Percentiles rank a stretch among this genome's conserved stretches.
Evolutionary conservation across 2,113 vertebrate genomes (phyloP).

Genomic region (Salminus brasiliensis): DNA sequence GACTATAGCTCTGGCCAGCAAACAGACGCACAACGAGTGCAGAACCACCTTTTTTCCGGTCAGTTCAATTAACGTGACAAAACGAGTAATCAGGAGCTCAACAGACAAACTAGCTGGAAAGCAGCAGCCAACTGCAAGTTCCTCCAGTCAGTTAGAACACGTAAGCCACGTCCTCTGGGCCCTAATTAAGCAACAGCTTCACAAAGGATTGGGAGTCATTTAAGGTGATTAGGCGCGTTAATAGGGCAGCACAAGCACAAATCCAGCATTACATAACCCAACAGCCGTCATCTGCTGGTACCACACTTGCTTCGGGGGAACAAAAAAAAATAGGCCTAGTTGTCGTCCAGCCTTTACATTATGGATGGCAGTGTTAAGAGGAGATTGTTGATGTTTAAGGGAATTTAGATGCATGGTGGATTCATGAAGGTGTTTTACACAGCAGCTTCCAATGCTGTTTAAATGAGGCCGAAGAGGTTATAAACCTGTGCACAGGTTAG

Average conservation of each 20-base stretch:
- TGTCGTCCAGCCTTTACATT: background rate
- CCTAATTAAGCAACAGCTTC: slow-evolving; percentile 21
- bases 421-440: background rate
- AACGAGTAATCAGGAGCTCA: background rate
- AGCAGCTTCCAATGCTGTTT: too few relatives aligned
- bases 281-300: slow-evolving; percentile 8
- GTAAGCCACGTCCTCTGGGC: slow-evolving; percentile 7
- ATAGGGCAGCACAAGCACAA: slow-evolving; percentile 27
- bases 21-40: background rate
- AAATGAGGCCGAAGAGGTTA: background rate
- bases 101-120: background rate
- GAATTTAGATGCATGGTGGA: background rate
- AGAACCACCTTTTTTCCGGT: too few relatives aligned
- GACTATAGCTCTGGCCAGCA: background rate
- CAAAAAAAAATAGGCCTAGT: background rate
- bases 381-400: background rate
- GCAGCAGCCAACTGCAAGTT: background rate
- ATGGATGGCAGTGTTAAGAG: background rate
- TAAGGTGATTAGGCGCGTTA: slow-evolving; percentile 45
- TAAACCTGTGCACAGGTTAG: too few relatives aligned
- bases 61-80: background rate
- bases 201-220: slow-evolving; percentile 29
- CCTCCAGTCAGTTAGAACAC: slow-evolving; percentile 7
- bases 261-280: slow-evolving; percentile 44
- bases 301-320: background rate